A percentile compares a stretch with the other conserved stretches of the same genome.
These are phyloP conservation scores for Hydractinia symbiolongicarpus DNA, from an alignment of 30 jellyfish, hydroid and myxozoan species.

Conservation along the genomic window DNA sequence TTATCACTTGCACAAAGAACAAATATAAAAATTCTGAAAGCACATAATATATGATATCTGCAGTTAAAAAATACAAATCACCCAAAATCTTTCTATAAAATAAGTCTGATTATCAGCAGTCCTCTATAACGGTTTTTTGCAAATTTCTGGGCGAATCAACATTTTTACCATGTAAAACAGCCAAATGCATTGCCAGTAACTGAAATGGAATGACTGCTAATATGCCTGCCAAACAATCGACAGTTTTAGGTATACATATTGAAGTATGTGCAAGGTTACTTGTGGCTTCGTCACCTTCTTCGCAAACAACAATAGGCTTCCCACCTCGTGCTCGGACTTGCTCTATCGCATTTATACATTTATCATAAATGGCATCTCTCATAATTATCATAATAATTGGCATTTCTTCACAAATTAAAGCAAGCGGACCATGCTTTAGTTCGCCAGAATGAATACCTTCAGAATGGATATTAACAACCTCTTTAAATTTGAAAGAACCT, in stretches of 20 bases:
- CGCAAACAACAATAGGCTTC: constrained; percentile 44
- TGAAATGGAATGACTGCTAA: constrained; percentile 72
- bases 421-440: constrained; percentile 92
- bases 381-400: constrained; percentile 72
- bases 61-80: too few relatives aligned
- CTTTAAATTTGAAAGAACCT: constrained; percentile 89
- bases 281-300: constrained; percentile 37
- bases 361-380: constrained; percentile 57
- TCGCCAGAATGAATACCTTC: constrained; percentile 95
- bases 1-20: too few relatives aligned
- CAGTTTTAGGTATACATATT: constrained; percentile 59
- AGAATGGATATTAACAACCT: constrained; percentile 67
- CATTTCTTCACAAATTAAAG: constrained; percentile 75
- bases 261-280: not conserved
- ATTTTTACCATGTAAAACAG: constrained; percentile 52
- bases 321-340: constrained; percentile 38
- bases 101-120: not conserved
- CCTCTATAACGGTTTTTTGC: not conserved
- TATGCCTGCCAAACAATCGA: constrained; percentile 75
- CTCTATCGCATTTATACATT: constrained; percentile 7
- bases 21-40: too few relatives aligned
- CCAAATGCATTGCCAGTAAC: constrained; percentile 67
- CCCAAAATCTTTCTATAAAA: too few relatives aligned
- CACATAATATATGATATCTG: too few relatives aligned
- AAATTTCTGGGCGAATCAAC: constrained; percentile 26